Percentiles rank a stretch among this genome's conserved stretches.
Conservation (phyloP, 1,140 invertebrate genomes). For the Anthonomus grandis region DNA sequence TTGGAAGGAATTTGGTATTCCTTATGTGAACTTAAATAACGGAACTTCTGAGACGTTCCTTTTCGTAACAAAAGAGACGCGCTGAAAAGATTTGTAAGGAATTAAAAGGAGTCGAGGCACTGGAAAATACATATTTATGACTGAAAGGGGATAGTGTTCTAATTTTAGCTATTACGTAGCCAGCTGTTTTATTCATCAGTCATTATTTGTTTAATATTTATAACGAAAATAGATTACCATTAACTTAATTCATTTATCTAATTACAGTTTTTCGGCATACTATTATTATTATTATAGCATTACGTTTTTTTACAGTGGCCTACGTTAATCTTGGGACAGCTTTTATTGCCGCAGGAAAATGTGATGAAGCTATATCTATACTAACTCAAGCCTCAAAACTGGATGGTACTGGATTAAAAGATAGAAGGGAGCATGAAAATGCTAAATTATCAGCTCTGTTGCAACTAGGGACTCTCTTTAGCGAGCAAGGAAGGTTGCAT, state of each 20-base stretch:
- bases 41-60: conserved; percentile 3
- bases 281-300: too few species aligned
- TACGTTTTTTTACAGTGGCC: conserved; percentile 78
- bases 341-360: conserved; percentile 74
- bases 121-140: too few species aligned
- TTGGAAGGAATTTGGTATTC: conserved; percentile 18
- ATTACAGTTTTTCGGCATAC: too few species aligned
- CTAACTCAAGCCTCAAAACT: conserved; percentile 77
- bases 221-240: too few species aligned
- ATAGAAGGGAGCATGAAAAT: conserved; percentile 83
- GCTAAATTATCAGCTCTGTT: conserved; percentile 88
- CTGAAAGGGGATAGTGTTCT: too few species aligned
- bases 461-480: conserved; percentile 85
- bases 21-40: conserved; percentile 12
- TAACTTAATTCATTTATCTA: too few species aligned
- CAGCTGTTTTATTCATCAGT: background rate
- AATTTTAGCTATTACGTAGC: background rate
- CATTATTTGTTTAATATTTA: background rate
- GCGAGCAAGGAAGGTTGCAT: conserved; percentile 79
- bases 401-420: conserved; percentile 83
- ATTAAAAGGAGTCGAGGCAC: too few species aligned
- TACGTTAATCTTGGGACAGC: conserved; percentile 92
- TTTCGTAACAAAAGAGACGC: background rate
- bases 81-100: background rate
- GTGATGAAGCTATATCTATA: conserved; percentile 78